Conservation (phyloP, 92 coral and sea anemone species). For the Zoanthus gigantus region DNA sequence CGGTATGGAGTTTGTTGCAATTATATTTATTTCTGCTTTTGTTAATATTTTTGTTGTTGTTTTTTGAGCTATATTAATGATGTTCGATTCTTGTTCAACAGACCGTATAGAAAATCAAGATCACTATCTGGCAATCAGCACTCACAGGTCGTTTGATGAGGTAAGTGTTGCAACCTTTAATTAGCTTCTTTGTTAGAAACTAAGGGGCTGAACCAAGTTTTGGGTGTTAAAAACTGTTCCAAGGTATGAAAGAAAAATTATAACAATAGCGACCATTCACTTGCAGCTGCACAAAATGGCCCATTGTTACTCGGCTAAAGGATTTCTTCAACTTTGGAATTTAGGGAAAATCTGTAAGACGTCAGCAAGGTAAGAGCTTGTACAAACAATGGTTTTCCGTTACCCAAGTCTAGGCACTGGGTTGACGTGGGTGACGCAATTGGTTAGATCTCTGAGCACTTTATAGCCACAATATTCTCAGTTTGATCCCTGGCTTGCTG, state of each 20-base stretch:
- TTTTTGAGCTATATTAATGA: neutral
- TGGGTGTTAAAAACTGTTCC: neutral
- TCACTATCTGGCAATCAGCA: constrained; percentile 81
- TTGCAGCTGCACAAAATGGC: constrained; percentile 62
- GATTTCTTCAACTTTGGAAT: constrained; percentile 89
- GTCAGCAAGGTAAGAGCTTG: constrained; percentile 67
- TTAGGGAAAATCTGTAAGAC: constrained; percentile 62
- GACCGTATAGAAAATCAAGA: constrained; percentile 55
- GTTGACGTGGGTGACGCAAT: too few relatives aligned
- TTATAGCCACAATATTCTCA: too few relatives aligned
- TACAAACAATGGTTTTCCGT: neutral
- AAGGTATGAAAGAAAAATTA: too few relatives aligned
- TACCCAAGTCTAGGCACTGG: too few relatives aligned
- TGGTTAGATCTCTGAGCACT: too few relatives aligned
- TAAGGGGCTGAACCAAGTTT: neutral
- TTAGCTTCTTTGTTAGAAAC: neutral
- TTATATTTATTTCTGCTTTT: too few relatives aligned
- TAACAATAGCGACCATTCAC: neutral
- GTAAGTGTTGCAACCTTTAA: constrained; percentile 30
- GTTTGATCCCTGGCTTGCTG: too few relatives aligned
- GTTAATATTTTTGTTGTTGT: too few relatives aligned
- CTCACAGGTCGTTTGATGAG: constrained; percentile 83
- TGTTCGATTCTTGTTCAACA: constrained; percentile 17
- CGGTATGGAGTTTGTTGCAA: too few relatives aligned
- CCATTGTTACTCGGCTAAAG: constrained; percentile 66